phyloP scores from a whole-genome alignment of 2,888 invertebrate genomes.

The Microlaimidae sp. region DNA sequence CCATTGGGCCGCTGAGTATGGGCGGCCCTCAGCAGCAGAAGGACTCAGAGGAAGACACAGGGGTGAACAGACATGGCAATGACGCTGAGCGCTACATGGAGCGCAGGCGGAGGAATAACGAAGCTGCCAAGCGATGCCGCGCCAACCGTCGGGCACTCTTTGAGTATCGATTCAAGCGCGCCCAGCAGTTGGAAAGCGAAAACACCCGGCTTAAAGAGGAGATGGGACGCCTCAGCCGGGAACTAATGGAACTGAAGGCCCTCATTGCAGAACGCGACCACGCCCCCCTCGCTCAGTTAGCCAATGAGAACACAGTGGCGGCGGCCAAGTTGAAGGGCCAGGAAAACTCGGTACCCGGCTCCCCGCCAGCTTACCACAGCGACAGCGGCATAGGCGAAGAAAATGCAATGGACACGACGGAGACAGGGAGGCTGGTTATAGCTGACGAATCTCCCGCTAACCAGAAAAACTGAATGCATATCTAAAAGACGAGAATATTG shows the following conservation, averaged over 20 bases:
- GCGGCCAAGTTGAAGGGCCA: background rate
- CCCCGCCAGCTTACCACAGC: background rate
- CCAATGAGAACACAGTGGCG: background rate
- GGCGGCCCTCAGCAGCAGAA: background rate
- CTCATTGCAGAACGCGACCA: constrained; percentile 23
- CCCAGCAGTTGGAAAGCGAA: constrained; percentile 38
- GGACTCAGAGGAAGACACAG: background rate
- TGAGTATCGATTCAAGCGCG: constrained; percentile 36
- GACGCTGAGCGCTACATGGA: constrained; percentile 34
- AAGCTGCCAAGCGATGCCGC: constrained; percentile 40
- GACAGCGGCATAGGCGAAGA: background rate
- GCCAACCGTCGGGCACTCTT: constrained; percentile 39
- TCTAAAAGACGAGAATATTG: too few species aligned
- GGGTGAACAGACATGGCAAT: background rate
- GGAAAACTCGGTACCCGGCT: too few species aligned
- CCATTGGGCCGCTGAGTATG: background rate
- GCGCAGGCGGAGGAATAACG: constrained; percentile 40
- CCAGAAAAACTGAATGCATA: too few species aligned
- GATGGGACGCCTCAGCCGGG: constrained; percentile 31
- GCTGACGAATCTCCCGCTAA: too few species aligned
- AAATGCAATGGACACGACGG: background rate
- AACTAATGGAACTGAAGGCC: constrained; percentile 33
- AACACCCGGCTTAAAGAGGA: constrained; percentile 37
- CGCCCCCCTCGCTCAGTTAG: too few species aligned
- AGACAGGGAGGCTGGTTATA: too few species aligned